Evolutionary conservation across 2,888 invertebrate species (phyloP).

Genomic region (Euproctis similis): DNA sequence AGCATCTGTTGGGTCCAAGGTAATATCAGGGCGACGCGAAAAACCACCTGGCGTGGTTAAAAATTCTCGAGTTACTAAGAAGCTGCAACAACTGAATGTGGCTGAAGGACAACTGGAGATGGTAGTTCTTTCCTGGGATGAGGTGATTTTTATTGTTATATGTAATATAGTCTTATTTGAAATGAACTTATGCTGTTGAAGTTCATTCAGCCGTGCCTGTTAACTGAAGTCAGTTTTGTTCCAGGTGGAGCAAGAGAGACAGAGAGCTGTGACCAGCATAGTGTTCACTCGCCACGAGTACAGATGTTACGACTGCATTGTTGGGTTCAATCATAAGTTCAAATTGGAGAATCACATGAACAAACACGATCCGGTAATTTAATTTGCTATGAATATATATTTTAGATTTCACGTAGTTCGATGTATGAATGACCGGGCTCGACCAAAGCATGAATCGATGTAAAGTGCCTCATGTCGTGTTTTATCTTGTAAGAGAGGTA

Average conservation of each 20-base stretch:
- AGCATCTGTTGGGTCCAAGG: not conserved
- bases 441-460: no score
- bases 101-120: slow-evolving; percentile 35
- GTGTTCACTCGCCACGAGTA: slow-evolving; percentile 41
- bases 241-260: slow-evolving; percentile 48
- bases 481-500: no score
- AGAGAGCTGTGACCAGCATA: slow-evolving; percentile 23
- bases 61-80: slow-evolving; percentile 34
- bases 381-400: no score
- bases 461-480: no score
- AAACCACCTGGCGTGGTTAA: slow-evolving; percentile 40
- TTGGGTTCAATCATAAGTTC: slow-evolving; percentile 54
- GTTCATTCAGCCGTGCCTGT: not conserved
- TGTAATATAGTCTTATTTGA: not conserved
- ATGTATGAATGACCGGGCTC: no score
- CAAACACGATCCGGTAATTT: slow-evolving; percentile 46
- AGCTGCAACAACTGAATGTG: slow-evolving; percentile 41
- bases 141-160: slow-evolving; percentile 30
- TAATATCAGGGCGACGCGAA: slow-evolving; percentile 16
- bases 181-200: no score
- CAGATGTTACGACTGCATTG: slow-evolving; percentile 40
- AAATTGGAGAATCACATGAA: slow-evolving; percentile 50
- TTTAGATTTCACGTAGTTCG: no score
- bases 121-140: slow-evolving; percentile 50
- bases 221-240: not conserved